Conservation (phyloP, 2,797 vertebrate genomes). For the Sebastes hubbsi region DNA sequence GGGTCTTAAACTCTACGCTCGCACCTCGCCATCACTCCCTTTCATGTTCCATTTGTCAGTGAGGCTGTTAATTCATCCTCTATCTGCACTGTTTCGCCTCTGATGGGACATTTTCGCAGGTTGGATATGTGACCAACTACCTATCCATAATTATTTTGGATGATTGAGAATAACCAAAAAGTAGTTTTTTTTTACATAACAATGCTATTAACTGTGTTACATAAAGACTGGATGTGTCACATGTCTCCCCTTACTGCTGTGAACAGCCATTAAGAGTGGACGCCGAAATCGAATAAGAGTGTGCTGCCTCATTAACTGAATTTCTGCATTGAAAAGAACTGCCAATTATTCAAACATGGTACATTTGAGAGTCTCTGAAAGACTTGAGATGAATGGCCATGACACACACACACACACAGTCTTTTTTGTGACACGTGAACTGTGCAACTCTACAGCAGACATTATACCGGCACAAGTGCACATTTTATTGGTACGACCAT, state of each 20-base stretch:
- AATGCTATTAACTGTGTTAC: not conserved
- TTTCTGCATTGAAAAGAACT: constrained; percentile 13
- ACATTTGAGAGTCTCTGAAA: constrained; percentile 18
- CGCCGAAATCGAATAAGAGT: not conserved
- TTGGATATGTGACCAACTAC: not conserved
- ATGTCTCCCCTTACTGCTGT: not conserved
- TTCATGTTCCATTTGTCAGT: constrained; percentile 71
- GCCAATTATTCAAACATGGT: not conserved
- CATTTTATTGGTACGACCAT: constrained; percentile 30
- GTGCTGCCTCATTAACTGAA: constrained; percentile 20
- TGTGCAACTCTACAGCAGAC: constrained; percentile 11
- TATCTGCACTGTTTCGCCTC: not conserved
- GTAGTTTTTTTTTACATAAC: not conserved
- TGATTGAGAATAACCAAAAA: not conserved
- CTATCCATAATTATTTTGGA: not conserved
- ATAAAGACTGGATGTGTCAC: not conserved
- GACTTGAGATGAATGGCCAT: constrained; percentile 20
- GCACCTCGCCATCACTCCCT: constrained; percentile 64
- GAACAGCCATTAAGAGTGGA: not conserved
- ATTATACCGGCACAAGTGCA: constrained; percentile 27
- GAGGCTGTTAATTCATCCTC: constrained; percentile 14
- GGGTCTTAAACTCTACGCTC: constrained; percentile 62
- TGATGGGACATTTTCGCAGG: constrained; percentile 5
- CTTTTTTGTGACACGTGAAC: not conserved
- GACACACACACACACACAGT: not conserved